phyloP scores from a whole-genome alignment of 2,113 vertebrate species.

The Ameiurus melas region DNA sequence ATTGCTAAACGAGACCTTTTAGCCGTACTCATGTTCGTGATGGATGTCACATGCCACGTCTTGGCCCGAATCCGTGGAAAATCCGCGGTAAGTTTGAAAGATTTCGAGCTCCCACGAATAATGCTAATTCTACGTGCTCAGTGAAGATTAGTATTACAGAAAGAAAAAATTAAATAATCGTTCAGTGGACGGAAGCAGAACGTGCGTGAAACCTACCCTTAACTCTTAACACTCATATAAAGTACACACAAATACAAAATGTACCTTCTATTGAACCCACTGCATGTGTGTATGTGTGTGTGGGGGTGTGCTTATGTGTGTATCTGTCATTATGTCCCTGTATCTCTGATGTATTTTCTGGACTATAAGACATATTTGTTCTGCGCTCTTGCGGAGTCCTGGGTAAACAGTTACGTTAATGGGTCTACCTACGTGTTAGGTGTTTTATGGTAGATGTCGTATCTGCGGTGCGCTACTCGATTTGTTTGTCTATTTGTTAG shows the following conservation, averaged over 20 bases:
- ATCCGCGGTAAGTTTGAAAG: too few species aligned
- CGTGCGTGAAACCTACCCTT: conserved; percentile 49
- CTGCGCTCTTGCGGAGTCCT: not conserved
- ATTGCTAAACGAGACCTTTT: too few species aligned
- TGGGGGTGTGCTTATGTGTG: conserved; percentile 34
- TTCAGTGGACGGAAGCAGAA: not conserved
- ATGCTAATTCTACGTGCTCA: not conserved
- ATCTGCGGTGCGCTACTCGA: not conserved
- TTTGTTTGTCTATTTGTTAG: not conserved
- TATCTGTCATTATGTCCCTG: conserved; percentile 30
- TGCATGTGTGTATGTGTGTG: conserved; percentile 34
- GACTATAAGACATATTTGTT: not conserved
- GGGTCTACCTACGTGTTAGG: not conserved
- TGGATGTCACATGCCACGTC: too few species aligned
- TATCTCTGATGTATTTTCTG: conserved; percentile 18
- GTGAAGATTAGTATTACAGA: not conserved
- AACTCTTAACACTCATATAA: conserved; percentile 42
- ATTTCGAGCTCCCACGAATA: too few species aligned
- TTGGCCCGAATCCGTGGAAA: too few species aligned
- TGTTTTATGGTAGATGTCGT: not conserved
- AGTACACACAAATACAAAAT: conserved; percentile 41
- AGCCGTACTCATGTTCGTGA: too few species aligned
- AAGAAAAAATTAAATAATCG: not conserved
- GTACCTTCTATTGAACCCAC: conserved; percentile 17
- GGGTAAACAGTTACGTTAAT: not conserved